Percentiles rank a stretch among this genome's conserved stretches.
Conservation (phyloP, 2,113 vertebrate species). For the Onychostruthus taczanowskii region DNA sequence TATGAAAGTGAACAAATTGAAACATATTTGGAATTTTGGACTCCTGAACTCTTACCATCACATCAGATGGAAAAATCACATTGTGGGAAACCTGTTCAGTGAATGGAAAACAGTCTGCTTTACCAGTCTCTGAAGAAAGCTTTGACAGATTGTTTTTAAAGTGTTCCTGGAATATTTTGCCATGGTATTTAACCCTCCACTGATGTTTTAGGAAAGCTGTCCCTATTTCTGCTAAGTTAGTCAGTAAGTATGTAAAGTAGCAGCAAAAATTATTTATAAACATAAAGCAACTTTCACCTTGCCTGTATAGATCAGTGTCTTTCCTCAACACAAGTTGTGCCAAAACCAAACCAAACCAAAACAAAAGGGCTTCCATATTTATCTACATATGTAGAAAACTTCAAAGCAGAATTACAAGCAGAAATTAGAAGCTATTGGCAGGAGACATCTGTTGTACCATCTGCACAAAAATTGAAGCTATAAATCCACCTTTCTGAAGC, state of each 20-base stretch:
- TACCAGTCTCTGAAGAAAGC: background rate
- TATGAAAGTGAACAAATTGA: conserved; percentile 6
- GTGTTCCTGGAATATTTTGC: background rate
- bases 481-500: background rate
- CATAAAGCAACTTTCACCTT: conserved; percentile 9
- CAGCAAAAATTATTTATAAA: conserved; percentile 1
- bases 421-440: conserved; percentile 31
- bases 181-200: background rate
- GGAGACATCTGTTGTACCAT: conserved; percentile 62
- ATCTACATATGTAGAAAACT: conserved; percentile 8
- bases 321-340: background rate
- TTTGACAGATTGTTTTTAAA: background rate
- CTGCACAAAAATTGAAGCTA: conserved; percentile 21
- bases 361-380: background rate
- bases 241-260: background rate
- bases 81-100: background rate
- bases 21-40: background rate
- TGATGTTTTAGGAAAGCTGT: background rate
- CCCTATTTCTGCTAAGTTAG: background rate
- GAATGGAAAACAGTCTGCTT: background rate
- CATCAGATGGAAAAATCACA: conserved; percentile 20
- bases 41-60: background rate
- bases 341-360: background rate
- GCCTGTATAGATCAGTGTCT: background rate
- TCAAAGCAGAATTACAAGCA: conserved; percentile 20